phyloP scores from a whole-genome alignment of 1,140 invertebrate species.

The Lepidurus packardi region DNA sequence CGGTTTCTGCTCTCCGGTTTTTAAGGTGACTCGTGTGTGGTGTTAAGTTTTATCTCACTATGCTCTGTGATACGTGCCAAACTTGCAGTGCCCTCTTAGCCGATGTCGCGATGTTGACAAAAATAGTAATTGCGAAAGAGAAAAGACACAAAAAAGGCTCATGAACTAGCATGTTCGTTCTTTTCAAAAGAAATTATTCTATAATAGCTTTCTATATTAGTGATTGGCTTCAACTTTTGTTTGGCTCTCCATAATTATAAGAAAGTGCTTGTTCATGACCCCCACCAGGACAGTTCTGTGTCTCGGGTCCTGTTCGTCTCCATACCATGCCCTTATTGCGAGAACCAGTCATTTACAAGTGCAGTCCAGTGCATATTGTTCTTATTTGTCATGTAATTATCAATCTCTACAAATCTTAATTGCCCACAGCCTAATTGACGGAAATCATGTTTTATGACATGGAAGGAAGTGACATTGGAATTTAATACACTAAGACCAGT shows the following conservation, averaged over 20 bases:
- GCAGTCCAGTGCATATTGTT: neutral
- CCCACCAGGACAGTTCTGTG: neutral
- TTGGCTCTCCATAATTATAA: neutral
- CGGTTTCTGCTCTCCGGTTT: constrained; percentile 8
- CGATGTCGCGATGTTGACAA: neutral
- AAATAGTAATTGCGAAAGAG: neutral
- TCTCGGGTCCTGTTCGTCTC: constrained; percentile 13
- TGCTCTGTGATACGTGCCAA: constrained; percentile 35
- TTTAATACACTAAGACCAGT: constrained; percentile 22
- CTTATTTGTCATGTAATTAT: constrained; percentile 12
- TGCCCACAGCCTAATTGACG: neutral
- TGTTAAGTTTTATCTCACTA: constrained; percentile 22
- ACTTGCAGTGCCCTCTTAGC: constrained; percentile 27
- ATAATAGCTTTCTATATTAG: constrained; percentile 22
- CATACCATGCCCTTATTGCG: constrained; percentile 14
- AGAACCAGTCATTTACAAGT: constrained; percentile 19
- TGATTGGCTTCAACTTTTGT: neutral
- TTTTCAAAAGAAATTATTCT: constrained; percentile 15
- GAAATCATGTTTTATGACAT: neutral
- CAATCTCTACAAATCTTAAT: constrained; percentile 15
- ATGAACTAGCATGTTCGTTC: neutral
- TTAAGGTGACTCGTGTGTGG: constrained; percentile 22
- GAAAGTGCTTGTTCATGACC: constrained; percentile 10
- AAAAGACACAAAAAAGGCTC: neutral
- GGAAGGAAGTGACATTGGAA: neutral